These are phyloP conservation scores for Sitobion miscanthi DNA, from an alignment of 1,140 invertebrate genomes.

Conservation along the genomic window DNA sequence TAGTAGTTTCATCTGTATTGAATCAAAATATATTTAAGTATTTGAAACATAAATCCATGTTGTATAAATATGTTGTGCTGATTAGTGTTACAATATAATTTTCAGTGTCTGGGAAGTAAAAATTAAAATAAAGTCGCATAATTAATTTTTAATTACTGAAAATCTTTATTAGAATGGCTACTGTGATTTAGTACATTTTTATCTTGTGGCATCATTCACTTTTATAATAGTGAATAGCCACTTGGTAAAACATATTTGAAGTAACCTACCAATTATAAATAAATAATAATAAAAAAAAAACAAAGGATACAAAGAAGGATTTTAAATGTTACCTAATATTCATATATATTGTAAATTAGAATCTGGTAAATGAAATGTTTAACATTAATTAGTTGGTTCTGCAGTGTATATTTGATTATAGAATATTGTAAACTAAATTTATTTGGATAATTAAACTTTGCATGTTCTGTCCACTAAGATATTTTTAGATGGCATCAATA, in stretches of 20 bases:
- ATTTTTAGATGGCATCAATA: slow-evolving; percentile 83
- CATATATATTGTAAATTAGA: slow-evolving; percentile 18
- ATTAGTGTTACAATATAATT: neutral
- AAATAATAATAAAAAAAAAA: neutral
- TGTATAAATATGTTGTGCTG: neutral
- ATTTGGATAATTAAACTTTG: slow-evolving; percentile 2
- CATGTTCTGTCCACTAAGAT: neutral
- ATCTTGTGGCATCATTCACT: neutral
- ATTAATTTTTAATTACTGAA: slow-evolving; percentile 15
- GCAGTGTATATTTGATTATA: slow-evolving; percentile 22
- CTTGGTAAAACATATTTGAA: neutral
- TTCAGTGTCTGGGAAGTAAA: neutral
- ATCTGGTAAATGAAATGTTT: neutral
- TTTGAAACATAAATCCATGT: neutral
- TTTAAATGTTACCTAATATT: neutral
- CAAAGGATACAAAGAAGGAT: neutral
- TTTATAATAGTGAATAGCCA: slow-evolving; percentile 20
- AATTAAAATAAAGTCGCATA: neutral
- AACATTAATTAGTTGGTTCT: neutral
- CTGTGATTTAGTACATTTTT: neutral
- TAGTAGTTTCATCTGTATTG: neutral
- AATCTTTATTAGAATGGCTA: slow-evolving; percentile 17
- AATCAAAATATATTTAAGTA: neutral
- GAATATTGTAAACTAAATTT: neutral
- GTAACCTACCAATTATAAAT: neutral